Evolutionary conservation across 2,113 vertebrate species (phyloP), one percentile per base, ranked within the genome.

Genomic region (Ahaetulla prasina): DNA sequence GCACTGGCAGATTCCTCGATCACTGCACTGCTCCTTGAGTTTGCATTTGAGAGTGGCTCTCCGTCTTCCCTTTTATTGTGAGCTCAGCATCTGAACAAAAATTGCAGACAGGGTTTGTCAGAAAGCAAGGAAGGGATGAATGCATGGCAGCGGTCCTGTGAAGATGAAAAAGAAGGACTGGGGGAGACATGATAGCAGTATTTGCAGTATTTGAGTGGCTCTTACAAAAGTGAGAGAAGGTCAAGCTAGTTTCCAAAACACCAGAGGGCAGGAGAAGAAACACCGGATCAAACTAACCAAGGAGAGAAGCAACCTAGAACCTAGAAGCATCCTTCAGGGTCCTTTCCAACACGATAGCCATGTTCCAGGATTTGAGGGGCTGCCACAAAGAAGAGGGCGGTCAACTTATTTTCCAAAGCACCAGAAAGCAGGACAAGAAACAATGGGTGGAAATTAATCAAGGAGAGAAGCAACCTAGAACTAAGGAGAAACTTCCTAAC

Each of bases 1-100:
- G 94, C 91, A 95, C 95, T 94, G 95, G 53, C 92, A n/a, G 80
- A 93, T 94, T 95, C 95, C 93, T 90, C 89, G 95, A 88, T 85
- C 89, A 92, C 93, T 94, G 89, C 52, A 89, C 92, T 94, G 57
- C 60, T 90, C 0, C n/a, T 88, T 35, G 30, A 86, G 8, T 91
- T 90, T 49, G 20, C 43, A n/a, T 84, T 93, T 92, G 93, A 93
- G 93, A 90, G 88, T 89, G 0, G 0, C 25, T 88, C 35, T 92
- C 85, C 68, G 90, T 89, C 85, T 90, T 63, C 0, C 35, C 94
- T 88, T 94, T 90, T 1, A 0, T 4, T 2, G 91, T 80, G 84
- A 93, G 91, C 89, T 55, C 95, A 54, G 93, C 85, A 12, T 94
- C 90, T 92, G 93, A 90, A 94, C 30, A 10, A n/a, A 93, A 94